Evolutionary conservation across 2,797 vertebrate genomes (phyloP).

Genomic region (Okamejei kenojei): DNA sequence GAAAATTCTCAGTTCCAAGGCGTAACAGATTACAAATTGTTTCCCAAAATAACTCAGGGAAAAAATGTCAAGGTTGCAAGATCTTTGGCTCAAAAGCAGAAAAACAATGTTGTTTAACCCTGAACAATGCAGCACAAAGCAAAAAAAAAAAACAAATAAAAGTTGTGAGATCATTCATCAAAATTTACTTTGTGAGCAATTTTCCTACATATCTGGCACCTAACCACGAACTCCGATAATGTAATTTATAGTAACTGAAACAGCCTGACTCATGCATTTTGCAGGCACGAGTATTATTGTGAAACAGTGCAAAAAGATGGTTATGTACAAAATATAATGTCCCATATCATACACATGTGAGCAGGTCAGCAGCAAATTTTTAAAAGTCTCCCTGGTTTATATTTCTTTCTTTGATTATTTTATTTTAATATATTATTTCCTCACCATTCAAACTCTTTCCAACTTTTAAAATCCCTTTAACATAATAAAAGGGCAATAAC

Average conservation of each 20-base stretch:
- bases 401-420: background rate
- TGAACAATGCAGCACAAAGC: background rate
- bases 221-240: background rate
- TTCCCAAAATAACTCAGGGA: background rate
- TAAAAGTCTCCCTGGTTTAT: background rate
- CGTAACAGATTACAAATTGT: background rate
- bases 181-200: background rate
- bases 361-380: background rate
- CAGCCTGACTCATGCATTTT: background rate
- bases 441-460: background rate
- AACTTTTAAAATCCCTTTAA: background rate
- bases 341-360: background rate
- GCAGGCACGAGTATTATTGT: background rate
- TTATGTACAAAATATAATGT: background rate
- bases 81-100: background rate
- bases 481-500: background rate
- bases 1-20: background rate
- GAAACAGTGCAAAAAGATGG: background rate
- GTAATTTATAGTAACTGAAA: background rate
- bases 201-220: background rate
- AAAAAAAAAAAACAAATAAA: background rate
- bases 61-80: background rate
- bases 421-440: background rate
- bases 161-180: too few relatives aligned
- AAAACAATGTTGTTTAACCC: too few relatives aligned